Evolutionary conservation across 2,888 invertebrate genomes (phyloP), one percentile per base, ranked within the genome.

Genomic region (Margaritifera margaritifera): DNA sequence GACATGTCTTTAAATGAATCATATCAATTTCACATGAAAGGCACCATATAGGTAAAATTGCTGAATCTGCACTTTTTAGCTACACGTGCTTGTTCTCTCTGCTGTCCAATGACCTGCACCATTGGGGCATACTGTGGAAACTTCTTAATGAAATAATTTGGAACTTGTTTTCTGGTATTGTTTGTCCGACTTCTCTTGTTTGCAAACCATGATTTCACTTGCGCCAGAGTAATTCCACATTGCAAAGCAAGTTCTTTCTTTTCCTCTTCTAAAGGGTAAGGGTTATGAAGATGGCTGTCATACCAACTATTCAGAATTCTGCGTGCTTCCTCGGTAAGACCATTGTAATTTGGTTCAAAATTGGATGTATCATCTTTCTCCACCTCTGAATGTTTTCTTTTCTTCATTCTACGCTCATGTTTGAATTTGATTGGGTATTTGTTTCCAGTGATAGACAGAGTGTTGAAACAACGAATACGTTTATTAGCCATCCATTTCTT

Each of bases 401-500:
- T 74, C 27, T 69, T 71, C 42, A 70, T 64, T 59, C 74, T 69
- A 27, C 78, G 72, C 57, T 82, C 72, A 64, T 81, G 81, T 68
- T 82, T 80, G 68, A 82, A 78, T 66, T 83, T 84, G 68, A 82
- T 83, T 65, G 86, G 86, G 76, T 86, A 85, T 58, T 85, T 80
- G 68, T 84, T 82, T 15, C 85, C 85, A 50, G 82, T 86, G 77
- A 85, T 86, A 31, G 86, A 85, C n/a, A 87, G 78, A 6, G 87
- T 87, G 74, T 87, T 87, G 73, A 71, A 84, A 42, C 83, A 83
- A 1, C 87, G 78, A 6, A 86, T 85, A 50, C 87, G 77, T 69
- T 85, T 86, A 77, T 87, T 87, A 24, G 87, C 86, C 83, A 87
- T 82, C 87, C 87, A 87, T 69, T 87, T 87, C 75, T 85, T 84